Evolutionary conservation across 1,140 invertebrate genomes (phyloP).

Genomic region (Sycobia sp.): DNA sequence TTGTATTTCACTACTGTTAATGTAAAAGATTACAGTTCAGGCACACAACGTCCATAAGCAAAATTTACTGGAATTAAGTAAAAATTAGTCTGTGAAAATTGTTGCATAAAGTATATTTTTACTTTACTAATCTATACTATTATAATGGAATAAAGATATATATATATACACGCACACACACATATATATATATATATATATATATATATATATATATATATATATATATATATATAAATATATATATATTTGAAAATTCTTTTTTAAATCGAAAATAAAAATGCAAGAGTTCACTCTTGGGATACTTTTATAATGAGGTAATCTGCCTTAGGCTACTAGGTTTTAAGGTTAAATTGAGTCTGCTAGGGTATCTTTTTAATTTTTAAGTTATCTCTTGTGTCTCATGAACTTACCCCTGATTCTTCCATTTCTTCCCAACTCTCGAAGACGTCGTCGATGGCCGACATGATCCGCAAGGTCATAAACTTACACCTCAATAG

Average conservation of each 20-base stretch:
- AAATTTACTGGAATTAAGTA: neutral
- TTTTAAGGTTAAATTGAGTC: conserved; percentile 15
- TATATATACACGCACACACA: too few species aligned
- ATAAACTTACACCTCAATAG: neutral
- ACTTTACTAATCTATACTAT: neutral
- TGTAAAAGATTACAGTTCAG: too few species aligned
- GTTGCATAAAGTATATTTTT: neutral
- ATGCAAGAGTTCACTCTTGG: neutral
- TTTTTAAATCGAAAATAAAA: conserved; percentile 4
- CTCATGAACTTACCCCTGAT: conserved; percentile 62
- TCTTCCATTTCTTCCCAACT: conserved; percentile 86
- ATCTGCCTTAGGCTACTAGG: too few species aligned
- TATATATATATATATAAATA: too few species aligned
- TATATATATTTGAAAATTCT: conserved; percentile 13
- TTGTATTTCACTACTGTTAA: too few species aligned
- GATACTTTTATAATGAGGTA: too few species aligned
- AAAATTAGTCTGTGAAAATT: neutral
- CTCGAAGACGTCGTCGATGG: conserved; percentile 70
- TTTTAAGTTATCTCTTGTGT: neutral
- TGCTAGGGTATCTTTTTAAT: neutral
- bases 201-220: too few species aligned
- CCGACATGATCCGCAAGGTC: conserved; percentile 52
- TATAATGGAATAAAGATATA: conserved; percentile 11
- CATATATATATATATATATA: too few species aligned
- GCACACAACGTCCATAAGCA: too few species aligned